Conservation (phyloP, 2,888 invertebrate species). For the Alitta virens region DNA sequence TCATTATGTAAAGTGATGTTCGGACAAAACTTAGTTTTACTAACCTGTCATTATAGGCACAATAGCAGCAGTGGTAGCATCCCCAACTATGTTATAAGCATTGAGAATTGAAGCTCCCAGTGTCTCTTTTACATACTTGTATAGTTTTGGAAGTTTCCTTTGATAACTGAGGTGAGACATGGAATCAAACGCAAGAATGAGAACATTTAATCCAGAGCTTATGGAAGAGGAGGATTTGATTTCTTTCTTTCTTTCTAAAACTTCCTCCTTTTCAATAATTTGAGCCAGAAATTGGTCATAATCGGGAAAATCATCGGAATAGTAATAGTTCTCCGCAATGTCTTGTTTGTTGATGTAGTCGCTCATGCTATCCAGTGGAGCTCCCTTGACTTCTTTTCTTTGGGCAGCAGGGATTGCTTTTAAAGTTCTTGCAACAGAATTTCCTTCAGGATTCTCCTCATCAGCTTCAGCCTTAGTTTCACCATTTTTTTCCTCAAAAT, state of each 20-base stretch:
- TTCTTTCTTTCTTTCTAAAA: constrained; percentile 34
- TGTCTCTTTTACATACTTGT: constrained; percentile 35
- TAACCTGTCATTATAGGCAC: constrained; percentile 50
- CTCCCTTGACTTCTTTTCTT: not conserved
- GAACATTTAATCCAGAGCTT: constrained; percentile 34
- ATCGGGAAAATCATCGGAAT: constrained; percentile 26
- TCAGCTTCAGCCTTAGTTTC: too few species aligned
- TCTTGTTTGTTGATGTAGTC: not conserved
- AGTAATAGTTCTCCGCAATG: constrained; percentile 5
- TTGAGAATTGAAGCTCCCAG: constrained; percentile 40
- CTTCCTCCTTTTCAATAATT: constrained; percentile 37
- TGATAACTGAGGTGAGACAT: constrained; percentile 46
- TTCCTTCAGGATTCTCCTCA: not conserved
- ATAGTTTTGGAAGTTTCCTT: constrained; percentile 43
- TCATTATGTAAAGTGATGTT: not conserved
- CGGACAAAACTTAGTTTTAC: not conserved
- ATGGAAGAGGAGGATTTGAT: not conserved
- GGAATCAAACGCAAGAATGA: constrained; percentile 49
- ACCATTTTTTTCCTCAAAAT: not conserved
- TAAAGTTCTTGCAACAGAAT: not conserved
- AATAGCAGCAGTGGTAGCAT: constrained; percentile 45
- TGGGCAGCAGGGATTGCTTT: not conserved
- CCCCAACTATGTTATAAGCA: constrained; percentile 52
- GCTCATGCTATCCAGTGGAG: not conserved
- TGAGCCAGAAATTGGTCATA: constrained; percentile 48